These are phyloP conservation scores for Trichogramma pretiosum DNA, from an alignment of 1,140 invertebrate genomes.

Conservation along the genomic window DNA sequence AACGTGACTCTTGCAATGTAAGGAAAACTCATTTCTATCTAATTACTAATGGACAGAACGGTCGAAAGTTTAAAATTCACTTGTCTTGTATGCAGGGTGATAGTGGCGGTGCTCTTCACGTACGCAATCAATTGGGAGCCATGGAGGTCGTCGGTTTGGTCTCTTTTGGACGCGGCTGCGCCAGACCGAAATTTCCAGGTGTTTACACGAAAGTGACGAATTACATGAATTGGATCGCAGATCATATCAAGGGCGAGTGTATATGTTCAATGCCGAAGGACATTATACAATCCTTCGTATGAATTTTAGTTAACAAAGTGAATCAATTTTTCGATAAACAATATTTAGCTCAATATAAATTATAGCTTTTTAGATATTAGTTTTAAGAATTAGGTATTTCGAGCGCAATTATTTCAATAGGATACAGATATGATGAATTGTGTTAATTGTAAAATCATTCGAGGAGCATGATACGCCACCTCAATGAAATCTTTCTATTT, in stretches of 20 bases:
- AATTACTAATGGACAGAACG: not conserved
- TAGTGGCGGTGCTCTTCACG: conserved; percentile 50
- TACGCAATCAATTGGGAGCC: conserved; percentile 37
- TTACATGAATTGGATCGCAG: conserved; percentile 55
- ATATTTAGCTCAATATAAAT: too few relatives aligned
- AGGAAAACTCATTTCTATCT: conserved; percentile 17
- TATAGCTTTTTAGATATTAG: too few relatives aligned
- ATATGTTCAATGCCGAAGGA: conserved; percentile 45
- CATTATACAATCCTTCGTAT: too few relatives aligned
- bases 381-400: too few relatives aligned
- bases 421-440: too few relatives aligned
- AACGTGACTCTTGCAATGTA: conserved; percentile 66
- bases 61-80: not conserved
- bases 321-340: too few relatives aligned
- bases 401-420: too few relatives aligned
- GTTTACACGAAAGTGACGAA: conserved; percentile 65
- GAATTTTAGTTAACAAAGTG: too few relatives aligned
- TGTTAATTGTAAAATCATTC: too few relatives aligned
- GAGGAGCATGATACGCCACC: too few relatives aligned
- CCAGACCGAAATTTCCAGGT: conserved; percentile 62
- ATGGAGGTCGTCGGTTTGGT: conserved; percentile 56
- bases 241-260: conserved; percentile 46
- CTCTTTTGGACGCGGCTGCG: conserved; percentile 72
- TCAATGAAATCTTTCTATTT: too few relatives aligned
- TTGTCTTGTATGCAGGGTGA: conserved; percentile 39